A percentile compares a stretch with the other conserved stretches of the same genome.
phyloP scores from a whole-genome alignment of 2,888 invertebrate genomes.

The Palloptera scutellata region DNA sequence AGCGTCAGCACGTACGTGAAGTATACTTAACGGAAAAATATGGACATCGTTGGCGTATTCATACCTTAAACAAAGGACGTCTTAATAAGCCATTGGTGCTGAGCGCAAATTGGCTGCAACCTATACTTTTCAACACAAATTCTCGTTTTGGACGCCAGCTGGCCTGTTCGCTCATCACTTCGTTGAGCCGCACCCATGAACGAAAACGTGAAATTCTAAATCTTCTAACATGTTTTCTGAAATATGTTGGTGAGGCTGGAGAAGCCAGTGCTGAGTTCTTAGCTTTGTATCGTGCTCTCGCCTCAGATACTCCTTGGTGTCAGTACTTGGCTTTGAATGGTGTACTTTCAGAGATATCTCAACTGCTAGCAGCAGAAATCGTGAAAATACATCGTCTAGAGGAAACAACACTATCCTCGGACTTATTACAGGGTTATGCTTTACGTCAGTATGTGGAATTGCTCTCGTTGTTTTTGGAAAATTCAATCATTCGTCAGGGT shows the following conservation, averaged over 20 bases:
- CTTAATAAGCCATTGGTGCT: constrained; percentile 66
- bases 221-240: constrained; percentile 85
- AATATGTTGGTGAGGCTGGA: constrained; percentile 85
- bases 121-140: constrained; percentile 91
- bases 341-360: constrained; percentile 83
- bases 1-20: constrained; percentile 61
- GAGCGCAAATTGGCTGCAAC: constrained; percentile 81
- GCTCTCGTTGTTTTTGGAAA: constrained; percentile 86
- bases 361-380: constrained; percentile 87
- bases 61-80: constrained; percentile 53
- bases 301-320: constrained; percentile 89
- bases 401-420: constrained; percentile 91
- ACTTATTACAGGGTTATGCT: constrained; percentile 93
- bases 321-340: constrained; percentile 90
- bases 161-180: constrained; percentile 87
- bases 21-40: constrained; percentile 79
- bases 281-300: constrained; percentile 82
- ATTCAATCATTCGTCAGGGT: constrained; percentile 84
- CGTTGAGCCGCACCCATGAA: constrained; percentile 75
- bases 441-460: constrained; percentile 89
- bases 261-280: constrained; percentile 94
- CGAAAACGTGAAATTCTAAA: constrained; percentile 81
- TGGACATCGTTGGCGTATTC: constrained; percentile 72
- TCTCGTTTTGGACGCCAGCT: constrained; percentile 88
- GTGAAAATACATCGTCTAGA: constrained; percentile 87